Evolutionary conservation across 2,797 vertebrate species (phyloP), one percentile per base, ranked within the genome.

Genomic region (Selene dorsalis): DNA sequence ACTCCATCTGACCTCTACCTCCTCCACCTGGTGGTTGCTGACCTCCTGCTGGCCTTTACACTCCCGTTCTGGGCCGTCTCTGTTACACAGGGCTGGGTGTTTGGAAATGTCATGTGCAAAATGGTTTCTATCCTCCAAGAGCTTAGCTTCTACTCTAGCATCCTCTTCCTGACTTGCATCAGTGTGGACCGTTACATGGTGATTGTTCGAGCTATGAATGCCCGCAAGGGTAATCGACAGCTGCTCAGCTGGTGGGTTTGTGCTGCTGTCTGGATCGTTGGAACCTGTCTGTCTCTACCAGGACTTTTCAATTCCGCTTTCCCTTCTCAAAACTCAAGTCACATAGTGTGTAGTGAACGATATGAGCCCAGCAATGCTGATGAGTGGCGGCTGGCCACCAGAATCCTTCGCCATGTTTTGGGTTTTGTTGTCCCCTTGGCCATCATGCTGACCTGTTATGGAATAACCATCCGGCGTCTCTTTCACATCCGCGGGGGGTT

Each of bases 111-210:
- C 50, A 24, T 89, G 84, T 95, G 94, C 79, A 94, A 94, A 75
- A 50, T 92, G 0, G 17, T 93, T 63, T 90, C 92, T 4, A 1
- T 94, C 35, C 20, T 92, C n/a, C 93, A 94, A 63, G 94, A 94
- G 73, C 79, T 93, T 1, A 95, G 94, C 79, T 94, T 95, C 89
- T 94, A 94, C 88, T 84, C 93, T 0, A 94, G 94, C 78, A 93
- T 95, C 17, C 92, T 95, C 68, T 93, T 95, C 80, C 87, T 95
- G 59, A 91, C 89, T 0, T 94, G 92, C 87, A 95, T 95, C 79
- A 95, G 94, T 14, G 53, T 94, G 60, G 94, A 95, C 73, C 93
- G 94, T 1, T 95, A 94, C 87, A 87, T 89, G 73, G 92, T 93
- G 67, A 94, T 95, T 0, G 93, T 95, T 43, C 79, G 84, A 7